Evolutionary conservation across 2,888 invertebrate genomes (phyloP), one percentile per base, ranked within the genome.

Genomic region (Coronaproctus castanopsis): DNA sequence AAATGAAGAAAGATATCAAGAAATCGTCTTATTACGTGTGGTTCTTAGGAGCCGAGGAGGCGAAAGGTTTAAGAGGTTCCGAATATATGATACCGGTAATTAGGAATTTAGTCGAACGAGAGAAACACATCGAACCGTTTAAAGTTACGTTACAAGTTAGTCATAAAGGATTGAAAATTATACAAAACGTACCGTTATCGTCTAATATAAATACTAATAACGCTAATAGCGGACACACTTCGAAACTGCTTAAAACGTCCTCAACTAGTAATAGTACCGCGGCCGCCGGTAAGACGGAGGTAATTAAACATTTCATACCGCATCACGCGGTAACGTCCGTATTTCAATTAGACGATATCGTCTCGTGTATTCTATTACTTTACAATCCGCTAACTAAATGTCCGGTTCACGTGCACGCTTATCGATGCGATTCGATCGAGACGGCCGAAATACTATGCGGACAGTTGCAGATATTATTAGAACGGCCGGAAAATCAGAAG

Each of bases 21-120:
- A 89, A 89, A 71, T 87, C 87, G 62, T 87, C 87, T 49, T 89
- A 88, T 75, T 89, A 89, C 75, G 88, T 89, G 64, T 88, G 88
- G 86, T 89, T 95, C 76, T 79, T 96, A 68, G 96, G 96, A 21
- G 93, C 95, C 67, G 87, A 92, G 75, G 95, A 96, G 75, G 87
- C 90, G 61, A 83, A 87, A 67, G 93, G 89, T 0, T 74, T 91
- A 23, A 75, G 88, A 0, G 91, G 93, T 24, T 80, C 86, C 66
- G 85, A 88, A 69, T 89, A 83, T 68, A 86, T 92, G 59, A 76
- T 87, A 61, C 87, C 90, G 14, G 89, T 90, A 61, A 82, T 92
- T 66, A 80, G 83, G 65, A 82, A 87, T 69, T 75, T 95, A 64
- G 81, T 91, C 67, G 84, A 86, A 69, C 80, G 91, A 66, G 87